These are phyloP conservation scores for Zingel zingel DNA, from an alignment of 2,113 vertebrate genomes.

Conservation along the genomic window DNA sequence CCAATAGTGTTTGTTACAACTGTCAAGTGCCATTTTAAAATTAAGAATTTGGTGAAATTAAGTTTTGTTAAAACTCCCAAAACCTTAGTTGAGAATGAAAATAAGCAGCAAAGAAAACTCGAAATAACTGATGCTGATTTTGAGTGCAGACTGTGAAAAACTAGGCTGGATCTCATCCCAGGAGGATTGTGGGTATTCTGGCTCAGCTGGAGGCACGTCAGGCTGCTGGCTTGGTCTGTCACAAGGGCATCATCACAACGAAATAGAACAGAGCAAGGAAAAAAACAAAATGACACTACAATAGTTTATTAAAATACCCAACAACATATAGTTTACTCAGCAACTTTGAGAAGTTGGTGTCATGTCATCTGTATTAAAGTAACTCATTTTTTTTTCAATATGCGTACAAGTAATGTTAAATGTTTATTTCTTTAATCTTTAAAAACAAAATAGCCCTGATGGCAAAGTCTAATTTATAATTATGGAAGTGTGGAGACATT, in stretches of 20 bases:
- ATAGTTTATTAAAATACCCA: neutral
- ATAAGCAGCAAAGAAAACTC: neutral
- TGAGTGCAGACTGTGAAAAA: constrained; percentile 20
- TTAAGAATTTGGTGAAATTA: neutral
- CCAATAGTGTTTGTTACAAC: neutral
- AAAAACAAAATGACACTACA: neutral
- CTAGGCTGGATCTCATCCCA: constrained; percentile 45
- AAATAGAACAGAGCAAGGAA: neutral
- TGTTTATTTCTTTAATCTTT: neutral
- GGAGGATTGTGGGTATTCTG: constrained; percentile 41
- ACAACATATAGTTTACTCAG: neutral
- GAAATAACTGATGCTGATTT: constrained; percentile 6
- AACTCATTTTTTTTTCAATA: neutral
- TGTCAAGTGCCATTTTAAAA: neutral
- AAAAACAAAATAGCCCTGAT: neutral
- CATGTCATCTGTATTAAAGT: neutral
- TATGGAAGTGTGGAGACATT: constrained; percentile 1
- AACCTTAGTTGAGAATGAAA: neutral
- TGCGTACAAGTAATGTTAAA: neutral
- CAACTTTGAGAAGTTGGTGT: neutral
- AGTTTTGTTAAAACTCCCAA: neutral
- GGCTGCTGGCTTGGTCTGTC: neutral
- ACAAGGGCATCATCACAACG: neutral
- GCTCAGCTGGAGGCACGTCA: constrained; percentile 11
- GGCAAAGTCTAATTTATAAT: neutral